Conservation (phyloP, 2,797 vertebrate genomes). For the Amblyopsis hoosieri region DNA sequence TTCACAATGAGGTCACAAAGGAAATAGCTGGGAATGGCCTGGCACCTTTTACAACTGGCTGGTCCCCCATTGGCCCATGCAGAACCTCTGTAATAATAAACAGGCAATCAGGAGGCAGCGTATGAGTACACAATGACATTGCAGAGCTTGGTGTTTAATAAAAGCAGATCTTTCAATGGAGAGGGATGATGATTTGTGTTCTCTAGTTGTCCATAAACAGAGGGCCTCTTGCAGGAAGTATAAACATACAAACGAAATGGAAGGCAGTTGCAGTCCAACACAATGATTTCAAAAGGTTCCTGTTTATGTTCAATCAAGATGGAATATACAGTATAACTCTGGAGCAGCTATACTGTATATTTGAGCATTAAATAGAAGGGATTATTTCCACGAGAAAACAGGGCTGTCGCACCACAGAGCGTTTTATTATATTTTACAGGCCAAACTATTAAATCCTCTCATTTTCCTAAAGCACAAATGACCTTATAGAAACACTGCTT, state of each 20-base stretch:
- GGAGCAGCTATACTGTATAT: slow-evolving; percentile 30
- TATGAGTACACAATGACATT: slow-evolving; percentile 93
- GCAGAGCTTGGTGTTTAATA: slow-evolving; percentile 93
- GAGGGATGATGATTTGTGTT: slow-evolving; percentile 96
- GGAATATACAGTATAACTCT: slow-evolving; percentile 76
- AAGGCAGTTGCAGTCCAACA: slow-evolving; percentile 86
- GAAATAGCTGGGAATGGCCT: slow-evolving; percentile 87
- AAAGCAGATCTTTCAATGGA: slow-evolving; percentile 92
- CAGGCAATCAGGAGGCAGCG: slow-evolving; percentile 95
- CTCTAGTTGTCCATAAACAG: slow-evolving; percentile 94
- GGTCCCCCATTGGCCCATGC: slow-evolving; percentile 89
- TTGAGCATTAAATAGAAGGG: slow-evolving; percentile 48
- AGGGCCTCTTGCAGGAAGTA: slow-evolving; percentile 92
- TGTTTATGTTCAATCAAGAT: slow-evolving; percentile 96
- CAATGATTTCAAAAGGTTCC: slow-evolving; percentile 87
- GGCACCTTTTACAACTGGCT: slow-evolving; percentile 91
- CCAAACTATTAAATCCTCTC: slow-evolving; percentile 21
- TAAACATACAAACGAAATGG: slow-evolving; percentile 91
- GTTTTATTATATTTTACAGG: slow-evolving; percentile 46
- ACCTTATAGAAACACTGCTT: not conserved
- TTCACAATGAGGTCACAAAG: slow-evolving; percentile 99
- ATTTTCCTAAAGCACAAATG: slow-evolving; percentile 17
- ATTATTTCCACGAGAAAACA: slow-evolving; percentile 47
- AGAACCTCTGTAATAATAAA: slow-evolving; percentile 96
- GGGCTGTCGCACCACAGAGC: slow-evolving; percentile 33